A percentile compares a stretch with the other conserved stretches of the same genome.
These are phyloP conservation scores for Cheilosia vulpina DNA, from an alignment of 2,888 invertebrate genomes.

Conservation along the genomic window DNA sequence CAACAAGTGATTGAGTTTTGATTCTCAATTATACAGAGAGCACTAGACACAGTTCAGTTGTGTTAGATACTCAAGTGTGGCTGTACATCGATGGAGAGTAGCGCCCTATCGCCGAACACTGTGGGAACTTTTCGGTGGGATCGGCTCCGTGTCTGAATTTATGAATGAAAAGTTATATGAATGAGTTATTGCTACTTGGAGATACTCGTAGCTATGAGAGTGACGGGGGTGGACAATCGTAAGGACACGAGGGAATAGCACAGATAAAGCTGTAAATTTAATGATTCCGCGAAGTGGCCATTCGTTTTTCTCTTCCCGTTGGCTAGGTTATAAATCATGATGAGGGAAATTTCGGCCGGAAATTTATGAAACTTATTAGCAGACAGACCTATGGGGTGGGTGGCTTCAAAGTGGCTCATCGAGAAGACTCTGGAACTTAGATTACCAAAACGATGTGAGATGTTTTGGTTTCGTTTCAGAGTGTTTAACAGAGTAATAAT, in stretches of 20 bases:
- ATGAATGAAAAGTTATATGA: conserved; percentile 45
- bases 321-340: conserved; percentile 7
- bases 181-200: conserved; percentile 11
- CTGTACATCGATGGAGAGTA: neutral
- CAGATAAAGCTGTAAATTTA: neutral
- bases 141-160: conserved; percentile 22
- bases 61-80: neutral
- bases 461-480: no score
- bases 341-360: no score
- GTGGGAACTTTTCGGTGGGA: conserved; percentile 47
- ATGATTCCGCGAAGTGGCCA: neutral
- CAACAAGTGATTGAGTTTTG: conserved; percentile 52
- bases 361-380: neutral
- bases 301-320: neutral
- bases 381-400: neutral
- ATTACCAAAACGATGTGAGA: no score
- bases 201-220: neutral
- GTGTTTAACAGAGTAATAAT: no score
- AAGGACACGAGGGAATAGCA: neutral
- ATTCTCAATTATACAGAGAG: conserved; percentile 32
- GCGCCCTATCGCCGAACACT: neutral
- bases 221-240: neutral
- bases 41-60: neutral
- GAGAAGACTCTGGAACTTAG: no score
- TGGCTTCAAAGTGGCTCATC: neutral